phyloP scores from a whole-genome alignment of 2,113 vertebrate genomes.

The Lampris incognitus region DNA sequence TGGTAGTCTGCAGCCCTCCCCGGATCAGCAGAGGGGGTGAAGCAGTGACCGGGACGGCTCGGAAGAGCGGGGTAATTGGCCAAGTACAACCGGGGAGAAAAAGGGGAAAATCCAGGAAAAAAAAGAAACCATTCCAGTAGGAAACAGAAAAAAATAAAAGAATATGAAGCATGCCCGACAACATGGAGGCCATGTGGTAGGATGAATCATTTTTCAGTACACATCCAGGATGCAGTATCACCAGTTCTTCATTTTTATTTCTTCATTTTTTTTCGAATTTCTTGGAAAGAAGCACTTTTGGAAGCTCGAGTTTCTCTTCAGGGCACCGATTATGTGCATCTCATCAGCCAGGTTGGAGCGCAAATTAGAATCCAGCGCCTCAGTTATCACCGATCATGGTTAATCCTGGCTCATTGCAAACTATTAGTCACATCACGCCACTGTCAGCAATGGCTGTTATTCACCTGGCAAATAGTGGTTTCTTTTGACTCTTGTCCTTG shows the following conservation, averaged over 20 bases:
- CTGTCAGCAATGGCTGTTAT: slow-evolving; percentile 35
- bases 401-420: slow-evolving; percentile 48
- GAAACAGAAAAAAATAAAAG: neutral
- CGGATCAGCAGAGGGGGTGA: no score
- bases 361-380: slow-evolving; percentile 31
- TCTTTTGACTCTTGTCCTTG: slow-evolving; percentile 7
- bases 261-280: no score
- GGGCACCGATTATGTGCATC: slow-evolving; percentile 13
- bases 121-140: no score
- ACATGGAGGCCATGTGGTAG: neutral
- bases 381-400: slow-evolving; percentile 45
- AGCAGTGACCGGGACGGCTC: no score
- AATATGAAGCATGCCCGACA: neutral
- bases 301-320: no score
- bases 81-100: no score
- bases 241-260: no score
- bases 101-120: no score
- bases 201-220: neutral
- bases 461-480: slow-evolving; percentile 22
- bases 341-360: slow-evolving; percentile 29
- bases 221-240: neutral
- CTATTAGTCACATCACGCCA: slow-evolving; percentile 49
- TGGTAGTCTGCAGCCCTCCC: no score
- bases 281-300: no score
- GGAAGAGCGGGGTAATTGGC: no score